These are phyloP conservation scores for Cherax destructor DNA, from an alignment of 1,140 invertebrate species.

Conservation along the genomic window DNA sequence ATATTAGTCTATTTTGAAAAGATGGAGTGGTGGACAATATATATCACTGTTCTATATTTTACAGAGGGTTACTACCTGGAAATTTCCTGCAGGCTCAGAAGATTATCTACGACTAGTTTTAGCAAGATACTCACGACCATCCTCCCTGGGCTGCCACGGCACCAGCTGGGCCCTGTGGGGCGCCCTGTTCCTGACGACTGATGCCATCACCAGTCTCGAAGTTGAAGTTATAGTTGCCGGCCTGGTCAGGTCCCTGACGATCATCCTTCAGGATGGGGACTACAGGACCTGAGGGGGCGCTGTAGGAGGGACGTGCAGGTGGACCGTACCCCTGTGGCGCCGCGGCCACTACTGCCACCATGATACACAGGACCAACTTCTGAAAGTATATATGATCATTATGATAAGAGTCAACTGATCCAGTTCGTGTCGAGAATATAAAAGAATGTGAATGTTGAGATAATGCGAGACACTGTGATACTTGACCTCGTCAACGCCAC, in stretches of 20 bases:
- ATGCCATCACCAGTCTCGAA: conserved; percentile 51
- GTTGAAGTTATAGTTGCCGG: conserved; percentile 44
- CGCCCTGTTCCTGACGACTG: conserved; percentile 34
- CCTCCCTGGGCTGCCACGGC: conserved; percentile 39
- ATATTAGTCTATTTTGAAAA: too few relatives aligned
- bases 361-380: background rate
- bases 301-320: background rate
- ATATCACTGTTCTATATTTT: too few relatives aligned
- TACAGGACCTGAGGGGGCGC: background rate
- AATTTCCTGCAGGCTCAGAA: background rate
- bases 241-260: conserved; percentile 27
- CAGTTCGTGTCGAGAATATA: too few relatives aligned
- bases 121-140: conserved; percentile 39
- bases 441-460: too few relatives aligned
- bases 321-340: background rate
- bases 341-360: background rate
- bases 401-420: background rate
- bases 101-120: too few relatives aligned
- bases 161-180: conserved; percentile 18
- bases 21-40: too few relatives aligned
- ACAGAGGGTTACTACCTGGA: too few relatives aligned
- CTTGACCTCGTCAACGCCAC: too few relatives aligned
- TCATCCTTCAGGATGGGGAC: conserved; percentile 44
- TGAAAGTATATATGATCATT: background rate
- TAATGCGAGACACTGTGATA: too few relatives aligned